Evolutionary conservation across 2,888 invertebrate genomes (phyloP).

Genomic region (Plutella xylostella): DNA sequence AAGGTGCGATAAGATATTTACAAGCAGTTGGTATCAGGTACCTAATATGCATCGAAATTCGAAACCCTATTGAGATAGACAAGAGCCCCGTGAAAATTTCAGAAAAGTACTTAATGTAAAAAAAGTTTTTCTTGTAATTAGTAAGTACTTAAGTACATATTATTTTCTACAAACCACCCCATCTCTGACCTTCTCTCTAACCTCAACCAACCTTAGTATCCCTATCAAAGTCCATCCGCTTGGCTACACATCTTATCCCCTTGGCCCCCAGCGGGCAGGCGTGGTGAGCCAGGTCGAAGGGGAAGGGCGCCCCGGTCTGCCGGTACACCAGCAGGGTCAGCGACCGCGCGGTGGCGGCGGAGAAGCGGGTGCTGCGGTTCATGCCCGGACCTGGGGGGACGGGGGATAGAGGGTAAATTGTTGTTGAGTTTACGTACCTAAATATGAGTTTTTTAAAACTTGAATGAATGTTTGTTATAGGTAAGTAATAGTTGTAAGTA

Average conservation of each 20-base stretch:
- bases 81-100: too few species aligned
- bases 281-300: conserved; percentile 30
- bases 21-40: too few species aligned
- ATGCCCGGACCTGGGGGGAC: conserved; percentile 46
- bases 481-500: too few species aligned
- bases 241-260: conserved; percentile 39
- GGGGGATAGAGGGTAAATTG: not conserved
- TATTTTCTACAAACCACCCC: too few species aligned
- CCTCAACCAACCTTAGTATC: conserved; percentile 9
- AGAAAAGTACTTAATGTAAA: too few species aligned
- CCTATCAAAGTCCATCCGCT: conserved; percentile 33
- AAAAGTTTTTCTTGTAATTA: too few species aligned
- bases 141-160: too few species aligned
- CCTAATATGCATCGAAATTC: too few species aligned
- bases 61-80: too few species aligned
- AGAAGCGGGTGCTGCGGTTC: conserved; percentile 41
- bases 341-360: conserved; percentile 33
- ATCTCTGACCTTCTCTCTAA: too few species aligned
- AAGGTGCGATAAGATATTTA: too few species aligned
- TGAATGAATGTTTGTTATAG: not conserved
- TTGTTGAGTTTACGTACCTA: not conserved
- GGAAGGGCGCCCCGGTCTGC: conserved; percentile 27
- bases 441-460: not conserved
- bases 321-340: conserved; percentile 33
- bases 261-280: conserved; percentile 30